Conservation (phyloP, 2,888 invertebrate species). For the Synanthedon formicaeformis region DNA sequence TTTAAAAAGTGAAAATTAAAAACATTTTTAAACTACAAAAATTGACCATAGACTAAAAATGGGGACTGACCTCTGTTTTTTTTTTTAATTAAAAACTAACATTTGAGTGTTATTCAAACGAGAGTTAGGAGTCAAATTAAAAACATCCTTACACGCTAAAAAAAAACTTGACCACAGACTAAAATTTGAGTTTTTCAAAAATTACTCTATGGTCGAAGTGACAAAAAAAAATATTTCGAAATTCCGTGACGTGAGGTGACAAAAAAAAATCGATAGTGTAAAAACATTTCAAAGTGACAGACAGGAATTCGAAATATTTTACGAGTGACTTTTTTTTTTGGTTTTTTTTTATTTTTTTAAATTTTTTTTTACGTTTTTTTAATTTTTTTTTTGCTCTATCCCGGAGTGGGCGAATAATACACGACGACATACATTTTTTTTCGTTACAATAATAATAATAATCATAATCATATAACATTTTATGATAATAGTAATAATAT, state of each 20-base stretch:
- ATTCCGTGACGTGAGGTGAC: conserved; percentile 9
- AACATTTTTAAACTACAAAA: neutral
- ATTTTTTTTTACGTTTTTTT: conserved; percentile 18
- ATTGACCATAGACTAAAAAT: no score
- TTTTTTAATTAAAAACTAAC: no score
- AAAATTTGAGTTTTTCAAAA: no score
- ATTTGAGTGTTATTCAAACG: no score
- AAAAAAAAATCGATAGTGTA: conserved; percentile 10
- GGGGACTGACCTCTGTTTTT: no score
- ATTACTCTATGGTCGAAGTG: neutral
- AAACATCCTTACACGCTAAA: no score
- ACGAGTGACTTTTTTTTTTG: conserved; percentile 24
- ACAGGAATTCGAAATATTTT: conserved; percentile 33
- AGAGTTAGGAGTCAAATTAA: no score
- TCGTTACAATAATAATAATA: conserved; percentile 10
- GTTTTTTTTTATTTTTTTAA: conserved; percentile 10
- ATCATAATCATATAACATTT: conserved; percentile 24
- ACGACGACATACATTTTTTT: conserved; percentile 55
- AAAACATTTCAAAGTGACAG: conserved; percentile 10
- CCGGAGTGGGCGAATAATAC: conserved; percentile 53
- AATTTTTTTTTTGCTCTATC: conserved; percentile 41
- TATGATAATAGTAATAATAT: no score
- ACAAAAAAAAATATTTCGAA: conserved; percentile 11
- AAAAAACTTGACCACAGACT: no score
- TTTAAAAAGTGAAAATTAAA: neutral